Base-by-base conservation (phyloP, 2,113 vertebrate genomes). In the Calidris pugnax region DNA sequence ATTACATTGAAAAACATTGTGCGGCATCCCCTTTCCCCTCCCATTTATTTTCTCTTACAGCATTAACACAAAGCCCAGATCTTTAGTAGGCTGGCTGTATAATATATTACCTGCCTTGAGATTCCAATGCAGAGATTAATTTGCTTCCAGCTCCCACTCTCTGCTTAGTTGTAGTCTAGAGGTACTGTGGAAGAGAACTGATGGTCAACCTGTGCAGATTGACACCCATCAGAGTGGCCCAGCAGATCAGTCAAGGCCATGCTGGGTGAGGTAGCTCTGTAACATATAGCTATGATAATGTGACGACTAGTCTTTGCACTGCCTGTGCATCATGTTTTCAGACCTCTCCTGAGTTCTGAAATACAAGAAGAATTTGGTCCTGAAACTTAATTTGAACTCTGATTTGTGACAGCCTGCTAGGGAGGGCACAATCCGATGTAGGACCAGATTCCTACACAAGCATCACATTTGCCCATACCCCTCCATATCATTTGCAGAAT, bases 21-120 rank as follows among this genome's bases (percentile, higher is more conserved):
- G 32, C 3, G 0, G 18, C 60, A 20, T 74, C n/a, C 37, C 64
- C n/a, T 32, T 48, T 90, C 95, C 71, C 47, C 7, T 86, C 68
- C 56, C 37, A 87, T 93, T 95, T 93, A 67, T 89, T 93, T 95
- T 82, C 57, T 57, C 55, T 91, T 62, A 75, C 56, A 79, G 12
- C 3, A 8, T 24, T 68, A 90, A 72, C 37, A 68, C 27, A 74
- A 91, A 43, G 27, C 74, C 55, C 39, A 60, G 79, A 69, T 68
- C 51, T 91, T 84, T 66, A 84, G 33, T 41, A 77, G n/a, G 68
- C 41, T 72, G 48, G 10, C 51, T 85, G 27, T 67, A 19, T 81
- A 83, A 94, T 33, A 30, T 82, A 94, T 91, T 75, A 82, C 66
- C 76, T 82, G 57, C 63, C 66, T 67, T 60, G 32, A 93, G 35